Evolutionary conservation across 2,888 invertebrate genomes (phyloP).

Genomic region (Alsophila aescularia): DNA sequence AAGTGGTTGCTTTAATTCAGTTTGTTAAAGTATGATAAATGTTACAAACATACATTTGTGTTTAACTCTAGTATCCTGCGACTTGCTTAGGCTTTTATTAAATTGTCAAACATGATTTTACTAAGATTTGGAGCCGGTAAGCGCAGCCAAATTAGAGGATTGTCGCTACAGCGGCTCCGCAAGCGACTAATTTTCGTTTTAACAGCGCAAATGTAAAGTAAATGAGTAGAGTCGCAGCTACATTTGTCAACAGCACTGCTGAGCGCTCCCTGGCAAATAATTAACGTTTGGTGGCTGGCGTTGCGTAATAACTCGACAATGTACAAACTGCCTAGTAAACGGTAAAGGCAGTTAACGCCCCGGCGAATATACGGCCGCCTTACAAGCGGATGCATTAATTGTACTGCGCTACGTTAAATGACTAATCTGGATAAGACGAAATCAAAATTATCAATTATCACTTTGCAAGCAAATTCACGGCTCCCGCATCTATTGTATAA

Average conservation of each 20-base stretch:
- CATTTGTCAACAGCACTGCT: slow-evolving; percentile 57
- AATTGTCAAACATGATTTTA: slow-evolving; percentile 23
- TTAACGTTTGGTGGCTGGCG: slow-evolving; percentile 41
- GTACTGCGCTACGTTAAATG: slow-evolving; percentile 4
- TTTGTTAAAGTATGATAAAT: slow-evolving; percentile 4
- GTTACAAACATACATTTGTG: neutral
- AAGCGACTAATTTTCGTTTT: slow-evolving; percentile 34
- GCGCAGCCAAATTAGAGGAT: slow-evolving; percentile 30
- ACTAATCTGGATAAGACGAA: slow-evolving; percentile 18
- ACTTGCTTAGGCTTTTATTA: neutral
- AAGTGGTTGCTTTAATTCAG: no score
- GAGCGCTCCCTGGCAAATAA: slow-evolving; percentile 42
- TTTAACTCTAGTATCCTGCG: neutral
- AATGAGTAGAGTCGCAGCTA: slow-evolving; percentile 41
- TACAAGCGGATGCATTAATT: slow-evolving; percentile 21
- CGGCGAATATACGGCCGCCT: slow-evolving; percentile 21
- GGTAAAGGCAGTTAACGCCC: slow-evolving; percentile 27
- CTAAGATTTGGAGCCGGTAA: slow-evolving; percentile 16
- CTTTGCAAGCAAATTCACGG: neutral
- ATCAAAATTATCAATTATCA: slow-evolving; percentile 14
- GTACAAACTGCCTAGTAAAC: slow-evolving; percentile 31
- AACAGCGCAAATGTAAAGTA: slow-evolving; percentile 43
- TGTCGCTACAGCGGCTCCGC: slow-evolving; percentile 20
- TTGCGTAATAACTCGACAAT: slow-evolving; percentile 35
- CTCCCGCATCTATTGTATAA: neutral